Evolutionary conservation across 37 sponge, comb jelly and placozoan genomes (phyloP).

Genomic region (Amphimedon queenslandica): DNA sequence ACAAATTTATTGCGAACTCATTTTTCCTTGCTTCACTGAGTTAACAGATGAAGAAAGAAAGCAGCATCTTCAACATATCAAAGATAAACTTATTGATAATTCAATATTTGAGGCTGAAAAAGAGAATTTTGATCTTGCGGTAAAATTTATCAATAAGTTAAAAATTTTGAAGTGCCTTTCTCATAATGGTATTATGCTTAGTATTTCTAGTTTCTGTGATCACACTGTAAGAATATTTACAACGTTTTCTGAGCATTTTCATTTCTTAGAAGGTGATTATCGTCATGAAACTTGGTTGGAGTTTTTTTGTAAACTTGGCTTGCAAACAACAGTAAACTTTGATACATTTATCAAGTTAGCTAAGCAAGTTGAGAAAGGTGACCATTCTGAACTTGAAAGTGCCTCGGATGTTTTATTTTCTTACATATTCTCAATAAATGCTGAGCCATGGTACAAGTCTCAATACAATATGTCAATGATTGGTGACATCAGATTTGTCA

Average conservation of each 20-base stretch:
- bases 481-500: constrained; percentile 27
- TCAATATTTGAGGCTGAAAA: neutral
- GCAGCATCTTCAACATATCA: neutral
- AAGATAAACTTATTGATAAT: neutral
- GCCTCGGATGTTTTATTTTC: constrained; percentile 6
- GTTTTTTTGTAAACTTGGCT: constrained; percentile 30
- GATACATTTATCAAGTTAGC: constrained; percentile 16
- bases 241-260: constrained; percentile 11
- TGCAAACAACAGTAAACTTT: constrained; percentile 1
- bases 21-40: neutral
- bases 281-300: constrained; percentile 17
- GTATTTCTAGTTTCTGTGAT: constrained; percentile 20
- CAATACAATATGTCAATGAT: neutral
- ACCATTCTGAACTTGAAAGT: neutral
- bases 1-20: neutral
- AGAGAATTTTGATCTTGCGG: neutral
- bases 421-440: neutral
- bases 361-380: neutral
- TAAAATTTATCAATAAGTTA: neutral
- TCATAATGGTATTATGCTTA: no score
- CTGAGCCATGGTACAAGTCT: constrained; percentile 6
- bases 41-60: neutral
- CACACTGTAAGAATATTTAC: constrained; percentile 16
- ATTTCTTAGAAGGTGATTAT: constrained; percentile 15
- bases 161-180: neutral